Evolutionary conservation across 2,113 vertebrate genomes (phyloP).

Genomic region (Zingel zingel): DNA sequence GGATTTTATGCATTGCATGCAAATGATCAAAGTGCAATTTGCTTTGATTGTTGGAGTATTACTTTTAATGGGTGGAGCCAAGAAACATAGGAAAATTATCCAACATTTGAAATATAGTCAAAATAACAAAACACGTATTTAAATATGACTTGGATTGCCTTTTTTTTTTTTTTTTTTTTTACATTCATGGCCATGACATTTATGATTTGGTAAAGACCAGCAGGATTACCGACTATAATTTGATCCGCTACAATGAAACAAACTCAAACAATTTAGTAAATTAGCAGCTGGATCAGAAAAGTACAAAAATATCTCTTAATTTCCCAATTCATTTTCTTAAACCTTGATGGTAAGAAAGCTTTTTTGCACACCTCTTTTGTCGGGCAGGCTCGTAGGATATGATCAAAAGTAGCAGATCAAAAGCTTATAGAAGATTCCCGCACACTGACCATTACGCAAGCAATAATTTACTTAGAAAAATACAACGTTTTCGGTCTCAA

Average conservation of each 20-base stretch:
- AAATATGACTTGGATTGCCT: background rate
- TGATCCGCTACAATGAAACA: background rate
- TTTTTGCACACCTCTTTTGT: too few species aligned
- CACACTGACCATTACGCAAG: too few species aligned
- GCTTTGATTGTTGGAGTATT: background rate
- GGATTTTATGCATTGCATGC: background rate
- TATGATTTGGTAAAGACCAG: background rate
- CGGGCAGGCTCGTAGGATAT: too few species aligned
- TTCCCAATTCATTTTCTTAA: background rate
- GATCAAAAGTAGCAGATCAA: too few species aligned
- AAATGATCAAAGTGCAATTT: background rate
- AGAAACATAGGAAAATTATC: background rate
- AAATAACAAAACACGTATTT: background rate
- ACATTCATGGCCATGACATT: background rate
- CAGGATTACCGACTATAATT: background rate
- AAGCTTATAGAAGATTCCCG: too few species aligned
- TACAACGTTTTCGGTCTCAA: too few species aligned
- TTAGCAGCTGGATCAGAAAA: background rate
- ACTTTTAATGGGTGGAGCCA: background rate
- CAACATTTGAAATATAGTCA: background rate
- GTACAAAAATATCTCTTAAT: background rate
- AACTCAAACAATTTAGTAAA: background rate
- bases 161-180: background rate
- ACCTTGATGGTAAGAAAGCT: background rate
- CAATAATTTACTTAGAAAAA: too few species aligned